Conservation (phyloP, 2,888 invertebrate species). For the Adineta ricciae region DNA sequence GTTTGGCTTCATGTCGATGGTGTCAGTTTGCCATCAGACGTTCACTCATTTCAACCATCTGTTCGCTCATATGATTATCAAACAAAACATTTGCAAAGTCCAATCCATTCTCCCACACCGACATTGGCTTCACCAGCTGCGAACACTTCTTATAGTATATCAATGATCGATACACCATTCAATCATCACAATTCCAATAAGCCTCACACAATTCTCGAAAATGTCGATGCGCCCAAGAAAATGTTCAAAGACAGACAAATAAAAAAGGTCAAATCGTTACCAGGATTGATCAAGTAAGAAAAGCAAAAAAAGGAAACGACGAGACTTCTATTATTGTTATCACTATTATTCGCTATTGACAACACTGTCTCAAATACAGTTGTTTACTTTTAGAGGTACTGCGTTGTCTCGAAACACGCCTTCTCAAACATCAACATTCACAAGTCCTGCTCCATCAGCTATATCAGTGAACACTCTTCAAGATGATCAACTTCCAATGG, state of each 20-base stretch:
- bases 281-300: not conserved
- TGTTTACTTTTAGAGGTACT: not conserved
- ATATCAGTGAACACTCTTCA: not conserved
- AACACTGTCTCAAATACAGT: too few relatives aligned
- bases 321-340: not conserved
- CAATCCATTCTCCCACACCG: not conserved
- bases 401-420: not conserved
- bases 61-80: not conserved
- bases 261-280: not conserved
- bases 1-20: not conserved
- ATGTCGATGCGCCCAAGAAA: not conserved
- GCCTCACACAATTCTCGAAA: not conserved
- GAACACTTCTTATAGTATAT: not conserved
- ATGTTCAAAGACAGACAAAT: not conserved
- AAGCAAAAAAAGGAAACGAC: too few relatives aligned
- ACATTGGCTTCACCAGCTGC: not conserved
- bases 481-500: not conserved
- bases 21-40: not conserved
- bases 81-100: conserved; percentile 1
- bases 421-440: not conserved
- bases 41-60: not conserved
- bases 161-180: not conserved
- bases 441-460: not conserved
- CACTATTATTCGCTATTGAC: too few relatives aligned
- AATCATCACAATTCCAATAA: not conserved